Evolutionary conservation across 2,888 invertebrate species (phyloP), one percentile per base, ranked within the genome.

Genomic region (Acutogordius australiensis): DNA sequence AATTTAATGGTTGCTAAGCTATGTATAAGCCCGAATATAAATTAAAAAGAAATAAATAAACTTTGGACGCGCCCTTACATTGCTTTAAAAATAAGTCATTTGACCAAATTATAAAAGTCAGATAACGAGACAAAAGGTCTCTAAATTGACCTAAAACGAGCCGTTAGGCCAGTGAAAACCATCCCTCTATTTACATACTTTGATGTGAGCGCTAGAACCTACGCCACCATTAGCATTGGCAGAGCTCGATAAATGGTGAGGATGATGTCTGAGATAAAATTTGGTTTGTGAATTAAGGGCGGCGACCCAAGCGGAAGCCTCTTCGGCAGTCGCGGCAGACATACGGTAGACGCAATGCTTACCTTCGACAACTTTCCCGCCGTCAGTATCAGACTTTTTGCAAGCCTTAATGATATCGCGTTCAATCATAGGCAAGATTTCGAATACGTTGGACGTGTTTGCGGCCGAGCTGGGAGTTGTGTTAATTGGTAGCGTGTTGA

Each of bases 311-410:
- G 86, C 86, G 68, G 84, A 84, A 70, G 88, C 82, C 72, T 94
- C 94, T 67, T 90, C 91, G 63, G 79, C 81, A 58, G 84, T 85
- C 58, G 86, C 81, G 18, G 94, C 91, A 28, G 88, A 88, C 88
- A 97, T 91, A 70, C 91, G 68, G 66, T 76, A 76, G 13, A 73
- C 73, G 51, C 70, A 72, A 66, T 76, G 76, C 63, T 72, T 71
- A 28, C 71, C 71, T 69, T 57, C 58, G 13, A 57, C 30, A 28
- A 57, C 79, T 69, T 91, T 90, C 66, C 94, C 94, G 71, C 91
- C 90, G 62, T 85, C 84, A 74, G 91, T 90, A 37, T 37, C 37
- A 8, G 37, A 37, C 60, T 91, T 91, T 76, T 94, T 94, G 75
- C 91, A 91, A 2, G 78, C 78, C 67, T 78, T 78, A 65, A 78